A percentile compares a stretch with the other conserved stretches of the same genome.
These are phyloP conservation scores for Acinonyx jubatus DNA, from an alignment of 2,113 vertebrate species.

Conservation along the genomic window DNA sequence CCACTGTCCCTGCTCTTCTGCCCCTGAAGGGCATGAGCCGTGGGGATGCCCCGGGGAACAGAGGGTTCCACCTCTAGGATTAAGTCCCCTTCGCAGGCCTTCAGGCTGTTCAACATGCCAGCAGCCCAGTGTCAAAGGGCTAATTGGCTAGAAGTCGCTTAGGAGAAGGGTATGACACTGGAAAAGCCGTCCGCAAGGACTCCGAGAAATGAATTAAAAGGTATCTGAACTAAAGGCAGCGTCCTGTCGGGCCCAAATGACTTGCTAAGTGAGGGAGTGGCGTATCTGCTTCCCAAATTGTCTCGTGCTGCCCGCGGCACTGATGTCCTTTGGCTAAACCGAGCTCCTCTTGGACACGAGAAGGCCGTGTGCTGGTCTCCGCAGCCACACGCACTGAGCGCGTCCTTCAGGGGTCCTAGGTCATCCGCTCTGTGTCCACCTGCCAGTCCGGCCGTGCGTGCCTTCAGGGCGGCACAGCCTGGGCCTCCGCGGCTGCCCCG, in stretches of 20 bases:
- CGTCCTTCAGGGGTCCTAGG: accelerated
- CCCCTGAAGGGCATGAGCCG: accelerated
- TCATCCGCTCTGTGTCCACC: accelerated
- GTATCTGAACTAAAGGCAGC: not conserved
- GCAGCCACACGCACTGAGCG: accelerated
- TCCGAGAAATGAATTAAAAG: not conserved
- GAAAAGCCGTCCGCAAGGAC: not conserved
- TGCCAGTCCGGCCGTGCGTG: not conserved
- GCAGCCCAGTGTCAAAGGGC: too few species aligned
- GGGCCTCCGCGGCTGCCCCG: not conserved
- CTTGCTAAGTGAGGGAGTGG: accelerated
- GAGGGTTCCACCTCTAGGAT: not conserved
- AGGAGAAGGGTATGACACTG: not conserved
- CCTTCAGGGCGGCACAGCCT: not conserved
- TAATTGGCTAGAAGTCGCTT: not conserved
- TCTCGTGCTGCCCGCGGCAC: accelerated
- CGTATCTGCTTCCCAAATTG: accelerated
- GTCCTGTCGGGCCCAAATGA: accelerated
- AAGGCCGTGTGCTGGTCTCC: accelerated
- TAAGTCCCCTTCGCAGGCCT: not conserved
- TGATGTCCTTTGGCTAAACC: accelerated
- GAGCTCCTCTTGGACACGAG: not conserved
- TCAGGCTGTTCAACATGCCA: too few species aligned
- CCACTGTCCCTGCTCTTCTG: not conserved
- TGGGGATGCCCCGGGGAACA: not conserved